Evolutionary conservation across 1,140 invertebrate genomes (phyloP).

Genomic region (Cyclina sinensis): DNA sequence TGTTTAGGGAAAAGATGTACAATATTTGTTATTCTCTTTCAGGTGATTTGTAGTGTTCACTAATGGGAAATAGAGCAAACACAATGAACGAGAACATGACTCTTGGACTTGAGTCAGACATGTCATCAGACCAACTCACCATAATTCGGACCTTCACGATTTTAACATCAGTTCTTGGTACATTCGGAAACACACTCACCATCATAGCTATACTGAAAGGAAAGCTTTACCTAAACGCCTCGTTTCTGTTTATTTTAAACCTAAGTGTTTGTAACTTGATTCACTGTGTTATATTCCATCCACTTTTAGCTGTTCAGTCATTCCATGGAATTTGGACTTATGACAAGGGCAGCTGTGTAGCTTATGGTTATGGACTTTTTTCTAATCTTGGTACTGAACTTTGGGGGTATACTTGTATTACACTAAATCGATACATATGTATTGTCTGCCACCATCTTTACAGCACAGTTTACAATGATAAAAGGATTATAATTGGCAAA

Average conservation of each 20-base stretch:
- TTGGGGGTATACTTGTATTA: constrained; percentile 58
- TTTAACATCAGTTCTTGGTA: constrained; percentile 45
- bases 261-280: constrained; percentile 55
- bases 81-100: neutral
- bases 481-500: neutral
- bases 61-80: neutral
- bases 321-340: constrained; percentile 47
- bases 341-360: constrained; percentile 1
- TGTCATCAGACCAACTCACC: constrained; percentile 24
- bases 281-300: constrained; percentile 52
- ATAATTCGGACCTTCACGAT: constrained; percentile 43
- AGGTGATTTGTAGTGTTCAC: neutral
- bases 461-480: neutral
- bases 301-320: constrained; percentile 36
- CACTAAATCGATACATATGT: constrained; percentile 54
- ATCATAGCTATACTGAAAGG: constrained; percentile 42
- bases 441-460: constrained; percentile 37
- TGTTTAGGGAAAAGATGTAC: no score
- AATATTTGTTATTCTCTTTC: neutral
- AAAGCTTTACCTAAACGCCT: constrained; percentile 8
- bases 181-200: constrained; percentile 39
- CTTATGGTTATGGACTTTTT: constrained; percentile 45
- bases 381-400: constrained; percentile 56
- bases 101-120: neutral
- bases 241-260: constrained; percentile 53